Base-by-base conservation (phyloP, 2,113 vertebrate genomes). In the Polypterus bichir region DNA sequence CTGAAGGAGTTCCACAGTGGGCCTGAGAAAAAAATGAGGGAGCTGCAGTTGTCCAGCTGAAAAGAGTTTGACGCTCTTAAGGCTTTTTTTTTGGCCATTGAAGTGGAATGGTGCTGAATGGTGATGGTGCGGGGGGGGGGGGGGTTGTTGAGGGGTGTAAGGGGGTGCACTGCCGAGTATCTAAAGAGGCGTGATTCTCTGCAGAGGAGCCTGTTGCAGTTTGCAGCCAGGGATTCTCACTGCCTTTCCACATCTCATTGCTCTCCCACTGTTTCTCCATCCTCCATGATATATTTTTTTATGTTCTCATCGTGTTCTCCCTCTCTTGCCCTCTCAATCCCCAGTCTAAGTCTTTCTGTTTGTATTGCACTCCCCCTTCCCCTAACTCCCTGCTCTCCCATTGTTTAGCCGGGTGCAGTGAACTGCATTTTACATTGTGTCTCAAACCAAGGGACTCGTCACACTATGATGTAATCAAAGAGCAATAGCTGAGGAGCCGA, bases 21-120 rank as follows among this genome's bases (percentile, higher is more conserved):
- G 77, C 66, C 70, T 70, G 74, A 69, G 71, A 49, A 73, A 69
- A 71, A 77, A 82, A 57, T 10, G 58, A 61, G 64, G 69, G 63
- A 49, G 68, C 59, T 59, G 75, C 69, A 73, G 76, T 80, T 84
- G 80, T 83, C 76, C 59, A 79, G 73, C 78, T 86, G 74, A 84
- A 83, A 82, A 76, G 80, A 68, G 73, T 73, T 82, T 57, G 27
- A 2, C 27, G 27, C 27, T 27, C 27, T 27, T 27, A 57, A 53
- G 55, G 64, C 74, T 85, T 79, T 76, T 75, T 81, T 79, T 27
- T 27, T 27, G 27, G 27, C 83, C 70, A 76, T 88, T 83, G 76
- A 77, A 75, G 77, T 73, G 80, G 73, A 76, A 70, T 71, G 67
- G 48, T 66, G 66, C 75, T 80, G 78, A 77, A 82, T 75, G 76